Evolutionary conservation across 1,140 invertebrate genomes (phyloP), one percentile per base, ranked within the genome.

Genomic region (Ceratitis capitata): DNA sequence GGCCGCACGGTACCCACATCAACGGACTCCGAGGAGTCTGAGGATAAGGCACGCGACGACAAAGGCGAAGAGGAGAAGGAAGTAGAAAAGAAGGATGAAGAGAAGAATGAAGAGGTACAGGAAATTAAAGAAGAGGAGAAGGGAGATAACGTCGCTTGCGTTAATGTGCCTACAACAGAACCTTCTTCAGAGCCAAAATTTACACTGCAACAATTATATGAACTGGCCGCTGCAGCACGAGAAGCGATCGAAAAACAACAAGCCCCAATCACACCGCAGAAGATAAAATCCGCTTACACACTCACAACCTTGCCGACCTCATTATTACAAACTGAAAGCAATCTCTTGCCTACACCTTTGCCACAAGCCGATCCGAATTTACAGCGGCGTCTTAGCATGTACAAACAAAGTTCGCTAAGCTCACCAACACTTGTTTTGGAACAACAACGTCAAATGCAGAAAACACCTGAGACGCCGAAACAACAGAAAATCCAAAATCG

Each of bases 11-110:
- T 64, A 7, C 23, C n/a, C 7, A 88, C 88, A 7, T 89, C 87
- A 26, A 90, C 90, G 3, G 90, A 91, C 23, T 91, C 90, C 0
- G 90, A 91, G 16, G 88, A 89, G 0, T 88, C 91, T 51, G 88
- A 86, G 58, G n/a, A 19, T 56, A 89, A 89, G 83, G 10, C 64
- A 84, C 35, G 23, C 19, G 29, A 39, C 19, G 26, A 53, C 14
- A 14, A 14, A 14, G 49, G 19, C 1, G n/a, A 58, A 10, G 69
- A 49, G 4, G 51, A 78, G 49, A n/a, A 45, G 51, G 23, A 85
- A 58, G 32, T 9, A 26, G 39, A 82, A 16, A 9, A 32, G 7
- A 39, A 12, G 3, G 51, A 7, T 19, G 16, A 78, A n/a, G n/a
- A n/a, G n/a, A n/a, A n/a, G n/a, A n/a, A n/a, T n/a, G n/a, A n/a